Conservation (phyloP, 2,113 vertebrate species). For the Tautogolabrus adspersus region DNA sequence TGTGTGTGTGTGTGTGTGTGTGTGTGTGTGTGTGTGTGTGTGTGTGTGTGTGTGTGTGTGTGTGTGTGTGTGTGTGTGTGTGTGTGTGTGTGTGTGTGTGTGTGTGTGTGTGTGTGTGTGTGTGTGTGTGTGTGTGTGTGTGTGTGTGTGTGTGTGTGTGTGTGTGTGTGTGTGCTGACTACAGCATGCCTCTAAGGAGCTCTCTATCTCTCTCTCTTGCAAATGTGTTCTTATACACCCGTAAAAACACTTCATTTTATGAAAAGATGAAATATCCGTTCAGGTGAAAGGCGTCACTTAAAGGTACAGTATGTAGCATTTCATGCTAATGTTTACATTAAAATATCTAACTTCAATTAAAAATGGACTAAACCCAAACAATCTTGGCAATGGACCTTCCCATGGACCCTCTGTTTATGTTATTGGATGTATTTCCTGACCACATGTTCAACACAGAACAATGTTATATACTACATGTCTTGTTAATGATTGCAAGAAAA, state of each 20-base stretch:
- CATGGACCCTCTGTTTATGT: no score
- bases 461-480: no score
- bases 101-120: no score
- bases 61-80: slow-evolving; percentile 19
- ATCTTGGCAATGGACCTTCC: no score
- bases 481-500: no score
- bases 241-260: neutral
- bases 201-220: slow-evolving; percentile 8
- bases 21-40: slow-evolving; percentile 13
- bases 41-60: slow-evolving; percentile 10
- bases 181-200: slow-evolving; percentile 26
- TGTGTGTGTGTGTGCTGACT: slow-evolving; percentile 60
- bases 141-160: neutral
- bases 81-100: neutral
- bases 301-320: no score
- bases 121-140: no score
- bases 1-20: slow-evolving; percentile 1
- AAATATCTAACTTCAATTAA: no score
- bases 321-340: no score
- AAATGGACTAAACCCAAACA: no score
- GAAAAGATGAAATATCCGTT: neutral
- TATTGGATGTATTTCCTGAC: no score
- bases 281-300: neutral
- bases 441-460: no score
- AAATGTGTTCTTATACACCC: neutral